These are phyloP conservation scores for Machaerirhynchus nigripectus DNA, from an alignment of 2,113 vertebrate species.

Conservation along the genomic window DNA sequence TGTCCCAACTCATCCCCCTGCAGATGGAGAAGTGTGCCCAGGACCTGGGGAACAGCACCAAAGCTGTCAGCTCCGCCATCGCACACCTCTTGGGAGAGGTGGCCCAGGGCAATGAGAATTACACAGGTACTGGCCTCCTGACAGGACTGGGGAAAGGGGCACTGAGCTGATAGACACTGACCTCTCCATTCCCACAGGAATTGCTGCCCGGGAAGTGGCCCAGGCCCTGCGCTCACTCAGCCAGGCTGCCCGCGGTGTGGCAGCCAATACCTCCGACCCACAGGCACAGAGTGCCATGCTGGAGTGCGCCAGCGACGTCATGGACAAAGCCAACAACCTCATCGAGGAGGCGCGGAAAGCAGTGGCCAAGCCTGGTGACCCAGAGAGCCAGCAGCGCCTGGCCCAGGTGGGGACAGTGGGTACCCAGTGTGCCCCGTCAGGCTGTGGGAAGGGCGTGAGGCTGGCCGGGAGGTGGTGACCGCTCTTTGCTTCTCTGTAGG, in stretches of 20 bases:
- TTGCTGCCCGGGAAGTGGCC: conserved; percentile 92
- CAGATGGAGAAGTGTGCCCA: conserved; percentile 95
- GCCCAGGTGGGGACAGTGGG: conserved; percentile 80
- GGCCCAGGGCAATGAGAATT: conserved; percentile 97
- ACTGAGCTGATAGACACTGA: not conserved
- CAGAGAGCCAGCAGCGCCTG: conserved; percentile 91
- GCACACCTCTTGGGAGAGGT: conserved; percentile 93
- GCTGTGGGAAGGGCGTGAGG: accelerated
- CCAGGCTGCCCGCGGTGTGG: conserved; percentile 88
- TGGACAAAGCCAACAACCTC: conserved; percentile 94
- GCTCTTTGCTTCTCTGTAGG: conserved; percentile 67
- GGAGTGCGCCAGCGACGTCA: conserved; percentile 87
- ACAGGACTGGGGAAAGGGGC: not conserved
- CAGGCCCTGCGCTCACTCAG: conserved; percentile 88
- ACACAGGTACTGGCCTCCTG: conserved; percentile 78
- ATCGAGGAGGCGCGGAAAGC: conserved; percentile 93
- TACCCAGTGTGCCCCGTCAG: accelerated
- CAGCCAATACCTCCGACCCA: conserved; percentile 80
- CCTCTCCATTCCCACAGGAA: conserved; percentile 70
- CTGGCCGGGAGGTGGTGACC: not conserved
- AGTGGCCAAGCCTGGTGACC: conserved; percentile 86
- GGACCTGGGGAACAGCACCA: conserved; percentile 92
- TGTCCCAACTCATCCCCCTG: not conserved
- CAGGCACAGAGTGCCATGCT: conserved; percentile 84
- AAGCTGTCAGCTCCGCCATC: conserved; percentile 91